Conservation (phyloP, 2,797 vertebrate species). For the Falco naumanni region DNA sequence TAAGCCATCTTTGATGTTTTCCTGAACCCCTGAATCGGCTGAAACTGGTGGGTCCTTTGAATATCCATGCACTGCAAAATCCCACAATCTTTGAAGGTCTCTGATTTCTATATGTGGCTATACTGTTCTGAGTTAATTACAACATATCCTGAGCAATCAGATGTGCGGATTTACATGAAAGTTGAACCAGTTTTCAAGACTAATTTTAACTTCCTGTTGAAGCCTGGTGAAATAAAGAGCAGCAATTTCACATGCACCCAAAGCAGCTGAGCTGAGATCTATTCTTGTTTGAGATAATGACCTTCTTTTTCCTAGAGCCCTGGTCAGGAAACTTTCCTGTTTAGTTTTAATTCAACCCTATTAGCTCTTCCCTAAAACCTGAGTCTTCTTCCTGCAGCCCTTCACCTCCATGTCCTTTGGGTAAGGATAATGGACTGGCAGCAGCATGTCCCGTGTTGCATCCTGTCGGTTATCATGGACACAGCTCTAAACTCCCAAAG, state of each 20-base stretch:
- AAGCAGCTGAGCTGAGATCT: not conserved
- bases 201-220: not conserved
- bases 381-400: not conserved
- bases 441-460: not conserved
- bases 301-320: not conserved
- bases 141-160: not conserved
- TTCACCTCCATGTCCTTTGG: not conserved
- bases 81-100: not conserved
- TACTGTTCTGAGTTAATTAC: not conserved
- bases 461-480: fast-evolving
- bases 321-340: not conserved
- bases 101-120: not conserved
- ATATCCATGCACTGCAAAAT: not conserved
- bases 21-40: not conserved
- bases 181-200: not conserved
- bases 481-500: not conserved
- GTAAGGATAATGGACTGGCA: not conserved
- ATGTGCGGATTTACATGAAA: not conserved
- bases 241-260: not conserved
- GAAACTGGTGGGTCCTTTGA: not conserved
- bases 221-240: not conserved
- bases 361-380: not conserved
- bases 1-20: not conserved
- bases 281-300: not conserved
- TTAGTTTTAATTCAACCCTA: not conserved